Percentiles rank a stretch among this genome's conserved stretches.
phyloP scores from a whole-genome alignment of 2,113 vertebrate species.

The Drymodes brunneopygia region DNA sequence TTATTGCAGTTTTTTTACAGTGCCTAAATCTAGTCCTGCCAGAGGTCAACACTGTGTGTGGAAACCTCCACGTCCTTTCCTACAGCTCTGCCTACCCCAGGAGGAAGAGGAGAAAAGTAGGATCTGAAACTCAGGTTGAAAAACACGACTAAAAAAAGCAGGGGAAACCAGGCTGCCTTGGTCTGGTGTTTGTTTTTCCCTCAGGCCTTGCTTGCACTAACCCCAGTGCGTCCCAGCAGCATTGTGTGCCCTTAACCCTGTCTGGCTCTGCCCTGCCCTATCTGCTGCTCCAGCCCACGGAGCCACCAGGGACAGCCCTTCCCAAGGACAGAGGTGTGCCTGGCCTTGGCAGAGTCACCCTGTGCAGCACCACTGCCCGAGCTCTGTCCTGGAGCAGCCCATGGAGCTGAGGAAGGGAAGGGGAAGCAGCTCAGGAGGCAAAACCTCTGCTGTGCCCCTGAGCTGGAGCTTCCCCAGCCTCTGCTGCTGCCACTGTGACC shows the following conservation, averaged over 20 bases:
- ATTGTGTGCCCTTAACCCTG: neutral
- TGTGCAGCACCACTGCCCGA: fast-evolving
- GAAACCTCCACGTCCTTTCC: neutral
- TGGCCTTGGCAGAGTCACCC: fast-evolving
- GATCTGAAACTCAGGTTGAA: neutral
- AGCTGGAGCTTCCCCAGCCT: neutral
- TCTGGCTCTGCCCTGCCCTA: neutral
- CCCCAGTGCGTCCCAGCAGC: neutral
- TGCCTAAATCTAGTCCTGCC: neutral
- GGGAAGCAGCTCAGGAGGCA: neutral
- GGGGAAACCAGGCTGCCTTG: neutral
- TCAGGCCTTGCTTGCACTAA: neutral
- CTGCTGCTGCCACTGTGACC: neutral
- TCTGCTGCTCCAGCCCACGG: fast-evolving
- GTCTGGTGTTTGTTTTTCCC: neutral
- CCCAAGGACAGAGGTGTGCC: neutral
- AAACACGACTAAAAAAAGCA: neutral
- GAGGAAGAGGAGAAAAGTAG: neutral
- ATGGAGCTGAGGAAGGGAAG: fast-evolving
- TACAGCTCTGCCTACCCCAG: neutral
- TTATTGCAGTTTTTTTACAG: neutral
- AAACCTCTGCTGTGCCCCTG: neutral
- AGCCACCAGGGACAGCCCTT: fast-evolving
- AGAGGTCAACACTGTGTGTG: neutral
- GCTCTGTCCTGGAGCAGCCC: neutral